A percentile compares a stretch with the other conserved stretches of the same genome.
Conservation (phyloP, 2,888 invertebrate species). For the Lithophane ornitopus region DNA sequence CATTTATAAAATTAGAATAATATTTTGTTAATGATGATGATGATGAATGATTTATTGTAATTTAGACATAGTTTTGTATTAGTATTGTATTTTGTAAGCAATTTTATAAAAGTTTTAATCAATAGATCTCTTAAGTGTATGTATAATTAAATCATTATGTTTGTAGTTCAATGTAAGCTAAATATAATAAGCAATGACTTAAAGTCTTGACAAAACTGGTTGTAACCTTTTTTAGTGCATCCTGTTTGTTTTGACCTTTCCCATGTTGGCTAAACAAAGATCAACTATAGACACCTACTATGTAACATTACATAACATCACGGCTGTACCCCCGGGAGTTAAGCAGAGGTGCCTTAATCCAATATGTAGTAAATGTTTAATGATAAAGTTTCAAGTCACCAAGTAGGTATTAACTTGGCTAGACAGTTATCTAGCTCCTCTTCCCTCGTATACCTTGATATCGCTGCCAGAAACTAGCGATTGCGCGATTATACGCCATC, state of each 20-base stretch:
- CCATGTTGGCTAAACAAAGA: neutral
- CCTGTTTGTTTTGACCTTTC: neutral
- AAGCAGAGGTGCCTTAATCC: neutral
- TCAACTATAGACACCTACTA: neutral
- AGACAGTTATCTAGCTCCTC: too few species aligned
- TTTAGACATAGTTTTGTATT: constrained; percentile 4
- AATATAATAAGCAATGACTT: constrained; percentile 36
- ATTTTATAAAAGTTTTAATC: neutral
- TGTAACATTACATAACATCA: neutral
- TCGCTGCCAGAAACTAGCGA: too few species aligned
- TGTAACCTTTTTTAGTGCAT: neutral
- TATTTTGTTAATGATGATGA: neutral
- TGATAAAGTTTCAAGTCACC: too few species aligned
- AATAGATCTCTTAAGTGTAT: neutral
- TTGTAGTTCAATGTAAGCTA: constrained; percentile 9
- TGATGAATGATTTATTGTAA: constrained; percentile 2
- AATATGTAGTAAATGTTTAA: too few species aligned
- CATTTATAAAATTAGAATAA: constrained; percentile 16
- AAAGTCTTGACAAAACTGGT: neutral
- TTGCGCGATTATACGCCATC: too few species aligned
- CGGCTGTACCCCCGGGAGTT: too few species aligned
- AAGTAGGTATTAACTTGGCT: too few species aligned
- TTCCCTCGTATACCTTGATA: neutral
- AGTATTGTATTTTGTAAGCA: constrained; percentile 24
- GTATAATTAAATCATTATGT: neutral